These are phyloP conservation scores for Pseudopipra pipra DNA, from an alignment of 2,113 vertebrate species.

Conservation along the genomic window DNA sequence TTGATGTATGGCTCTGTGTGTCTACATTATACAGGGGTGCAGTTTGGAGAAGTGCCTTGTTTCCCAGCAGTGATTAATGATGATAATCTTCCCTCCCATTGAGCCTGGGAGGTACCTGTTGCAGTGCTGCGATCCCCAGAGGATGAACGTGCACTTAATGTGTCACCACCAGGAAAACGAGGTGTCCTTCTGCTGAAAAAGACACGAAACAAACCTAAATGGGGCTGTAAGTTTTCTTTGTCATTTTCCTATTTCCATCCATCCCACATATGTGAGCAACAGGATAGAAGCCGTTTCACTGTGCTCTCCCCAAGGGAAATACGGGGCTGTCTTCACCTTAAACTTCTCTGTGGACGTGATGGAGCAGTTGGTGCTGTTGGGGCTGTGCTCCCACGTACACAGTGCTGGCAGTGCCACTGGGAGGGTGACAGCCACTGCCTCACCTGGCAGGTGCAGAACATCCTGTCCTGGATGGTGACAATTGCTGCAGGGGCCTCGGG, in stretches of 20 bases:
- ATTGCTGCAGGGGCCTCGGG: fast-evolving
- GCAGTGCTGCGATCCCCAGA: neutral
- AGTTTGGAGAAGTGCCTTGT: neutral
- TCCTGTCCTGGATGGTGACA: neutral
- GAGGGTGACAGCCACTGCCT: neutral
- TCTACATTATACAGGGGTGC: neutral
- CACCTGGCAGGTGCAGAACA: no score
- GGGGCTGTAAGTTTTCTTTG: neutral
- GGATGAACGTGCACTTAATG: neutral
- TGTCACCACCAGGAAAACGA: neutral
- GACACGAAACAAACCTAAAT: neutral
- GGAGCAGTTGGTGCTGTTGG: fast-evolving
- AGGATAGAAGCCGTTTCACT: neutral
- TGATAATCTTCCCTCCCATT: neutral
- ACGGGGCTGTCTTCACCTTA: neutral
- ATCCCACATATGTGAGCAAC: fast-evolving
- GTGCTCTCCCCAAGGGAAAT: neutral
- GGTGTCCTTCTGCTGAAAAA: neutral
- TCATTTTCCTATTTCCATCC: neutral
- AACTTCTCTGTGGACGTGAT: neutral
- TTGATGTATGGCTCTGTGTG: neutral
- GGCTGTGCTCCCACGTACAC: neutral
- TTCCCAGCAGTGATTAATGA: neutral
- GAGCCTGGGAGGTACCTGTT: neutral
- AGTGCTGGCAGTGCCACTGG: fast-evolving